Evolutionary conservation across 53 echinoderm and acorn worm species (phyloP), one percentile per base, ranked within the genome.

Genomic region (Arbacia lixula): DNA sequence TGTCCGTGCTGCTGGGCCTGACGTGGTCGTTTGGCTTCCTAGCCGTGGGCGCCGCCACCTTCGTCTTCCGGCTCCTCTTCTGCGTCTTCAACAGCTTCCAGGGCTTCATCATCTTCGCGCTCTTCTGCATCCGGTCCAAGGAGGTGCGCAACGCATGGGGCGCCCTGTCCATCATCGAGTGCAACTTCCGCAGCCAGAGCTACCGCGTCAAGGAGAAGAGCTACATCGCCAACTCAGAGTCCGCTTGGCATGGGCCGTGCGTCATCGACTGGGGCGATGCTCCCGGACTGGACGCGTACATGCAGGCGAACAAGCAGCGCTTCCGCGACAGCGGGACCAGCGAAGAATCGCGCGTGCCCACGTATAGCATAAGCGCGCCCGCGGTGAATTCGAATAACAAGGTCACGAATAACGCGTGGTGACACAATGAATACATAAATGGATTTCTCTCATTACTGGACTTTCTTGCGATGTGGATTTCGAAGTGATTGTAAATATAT

Each of bases 1-100:
- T 95, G 82, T 91, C 93, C 12, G 84, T 95, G 5, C 76, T 95
- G 10, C 93, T 95, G 34, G 96, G 96, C 1, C 64, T 95, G 21
- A 89, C 93, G 39, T 95, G 96, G 96, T 80, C 85, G 10, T 95
- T 95, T 53, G 93, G 93, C 11, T 93, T 95, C 76, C 85, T 93
- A 11, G 89, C 91, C 25, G 73, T 93, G 11, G 87, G 87, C 42
- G 73, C 87, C 19, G 74, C 87, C 8, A 54, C 74, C 22, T 93
- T 93, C 60, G 57, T 57, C 68, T 93, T 93, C 76, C 95, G 93
- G 53, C 82, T 93, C 73, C 56, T 93, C 66, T 93, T 95, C 87
- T 95, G 96, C 57, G 36, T 93, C 43, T 89, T 84, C 83, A 95
- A 95, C 81, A 87, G 93, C 43, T 84, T 93, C 71, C 96, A 95